A percentile compares a stretch with the other conserved stretches of the same genome.
phyloP scores from a whole-genome alignment of 2,888 invertebrate genomes.

The Spisula subtruncata region DNA sequence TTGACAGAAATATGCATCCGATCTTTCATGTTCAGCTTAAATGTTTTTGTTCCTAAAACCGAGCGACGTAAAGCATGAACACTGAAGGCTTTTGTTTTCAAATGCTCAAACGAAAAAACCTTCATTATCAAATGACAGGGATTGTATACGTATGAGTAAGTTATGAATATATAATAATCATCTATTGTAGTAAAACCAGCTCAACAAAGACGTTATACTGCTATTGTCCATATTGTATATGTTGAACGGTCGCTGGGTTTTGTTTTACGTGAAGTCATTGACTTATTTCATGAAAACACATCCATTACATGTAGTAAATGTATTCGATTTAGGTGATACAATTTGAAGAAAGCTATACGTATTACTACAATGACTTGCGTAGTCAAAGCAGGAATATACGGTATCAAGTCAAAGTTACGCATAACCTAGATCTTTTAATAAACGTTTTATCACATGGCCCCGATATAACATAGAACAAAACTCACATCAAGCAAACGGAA shows the following conservation, averaged over 20 bases:
- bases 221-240: neutral
- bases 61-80: neutral
- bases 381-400: no score
- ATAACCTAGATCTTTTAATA: no score
- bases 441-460: no score
- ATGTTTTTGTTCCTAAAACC: neutral
- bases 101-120: slow-evolving; percentile 1
- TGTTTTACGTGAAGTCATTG: neutral
- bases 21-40: neutral
- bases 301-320: no score
- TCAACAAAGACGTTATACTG: neutral
- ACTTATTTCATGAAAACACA: neutral
- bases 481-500: no score
- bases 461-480: no score
- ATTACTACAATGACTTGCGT: no score
- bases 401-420: no score
- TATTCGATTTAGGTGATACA: no score
- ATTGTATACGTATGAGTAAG: neutral
- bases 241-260: neutral
- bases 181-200: neutral
- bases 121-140: neutral
- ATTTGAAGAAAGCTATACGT: no score
- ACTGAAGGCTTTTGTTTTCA: neutral
- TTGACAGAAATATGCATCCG: neutral
- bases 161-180: slow-evolving; percentile 4